Conservation (phyloP, 2,888 invertebrate genomes). For the Lypha dubia region DNA sequence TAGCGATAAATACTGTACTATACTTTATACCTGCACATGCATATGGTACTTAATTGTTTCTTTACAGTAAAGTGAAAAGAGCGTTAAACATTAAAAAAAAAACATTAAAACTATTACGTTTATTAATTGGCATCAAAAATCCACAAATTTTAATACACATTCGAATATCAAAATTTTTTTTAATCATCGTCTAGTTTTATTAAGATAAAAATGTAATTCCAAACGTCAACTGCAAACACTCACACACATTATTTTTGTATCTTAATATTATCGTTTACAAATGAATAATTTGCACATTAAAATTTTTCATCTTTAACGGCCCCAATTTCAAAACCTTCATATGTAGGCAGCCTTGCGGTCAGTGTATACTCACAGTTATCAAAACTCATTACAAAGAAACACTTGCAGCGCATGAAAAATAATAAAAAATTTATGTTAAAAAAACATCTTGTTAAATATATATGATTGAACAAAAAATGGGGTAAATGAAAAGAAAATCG, state of each 20-base stretch:
- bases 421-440: slow-evolving; percentile 9
- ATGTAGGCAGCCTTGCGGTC: slow-evolving; percentile 19
- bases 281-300: not conserved
- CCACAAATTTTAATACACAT: not conserved
- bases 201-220: not conserved
- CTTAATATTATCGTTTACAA: not conserved
- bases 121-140: not conserved
- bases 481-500: slow-evolving; percentile 25
- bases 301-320: not conserved
- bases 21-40: too few species aligned
- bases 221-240: not conserved
- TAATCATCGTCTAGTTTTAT: not conserved
- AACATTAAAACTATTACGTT: not conserved
- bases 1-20: too few species aligned
- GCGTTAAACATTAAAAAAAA: not conserved
- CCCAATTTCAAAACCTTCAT: not conserved
- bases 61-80: not conserved
- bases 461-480: slow-evolving; percentile 55
- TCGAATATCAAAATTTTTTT: not conserved
- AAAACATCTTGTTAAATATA: slow-evolving; percentile 60
- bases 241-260: not conserved
- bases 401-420: slow-evolving; percentile 15
- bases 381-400: slow-evolving; percentile 14
- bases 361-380: not conserved
- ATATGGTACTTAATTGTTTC: not conserved